Conservation (phyloP, 2,797 vertebrate genomes). For the Mus spretus region DNA sequence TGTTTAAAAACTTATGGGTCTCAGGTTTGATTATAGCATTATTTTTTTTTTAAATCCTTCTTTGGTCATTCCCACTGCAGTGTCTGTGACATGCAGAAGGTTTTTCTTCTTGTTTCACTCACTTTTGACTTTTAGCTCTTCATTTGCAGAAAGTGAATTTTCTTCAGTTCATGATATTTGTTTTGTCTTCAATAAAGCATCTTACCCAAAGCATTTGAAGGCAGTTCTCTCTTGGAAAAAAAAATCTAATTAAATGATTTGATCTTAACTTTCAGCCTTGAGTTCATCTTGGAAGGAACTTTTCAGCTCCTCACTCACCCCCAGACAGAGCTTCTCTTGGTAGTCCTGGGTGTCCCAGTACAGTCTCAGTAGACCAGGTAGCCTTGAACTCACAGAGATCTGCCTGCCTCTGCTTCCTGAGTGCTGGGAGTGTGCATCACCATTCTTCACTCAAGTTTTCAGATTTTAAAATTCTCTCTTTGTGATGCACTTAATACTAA, state of each 20-base stretch:
- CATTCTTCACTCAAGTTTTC: slow-evolving; percentile 91
- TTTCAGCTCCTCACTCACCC: not conserved
- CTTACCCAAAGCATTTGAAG: slow-evolving; percentile 95
- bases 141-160: slow-evolving; percentile 93
- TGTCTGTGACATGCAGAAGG: not conserved
- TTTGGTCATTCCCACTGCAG: not conserved
- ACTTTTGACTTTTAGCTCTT: slow-evolving; percentile 96
- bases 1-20: not conserved
- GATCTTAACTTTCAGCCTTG: slow-evolving; percentile 99
- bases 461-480: slow-evolving; percentile 96
- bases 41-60: not conserved
- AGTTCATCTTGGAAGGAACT: slow-evolving; percentile 97
- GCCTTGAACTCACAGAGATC: not conserved
- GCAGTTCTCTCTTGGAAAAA: slow-evolving; percentile 96
- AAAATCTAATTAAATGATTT: slow-evolving; percentile 98
- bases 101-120: slow-evolving; percentile 85
- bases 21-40: not conserved
- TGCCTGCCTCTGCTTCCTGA: not conserved
- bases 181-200: slow-evolving; percentile 97
- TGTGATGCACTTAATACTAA: slow-evolving; percentile 96
- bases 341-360: not conserved
- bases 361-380: not conserved
- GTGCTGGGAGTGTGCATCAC: not conserved
- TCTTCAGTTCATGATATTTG: slow-evolving; percentile 96
- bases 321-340: not conserved